Conservation (phyloP, 2,888 invertebrate species). For the Xylota segnis region DNA sequence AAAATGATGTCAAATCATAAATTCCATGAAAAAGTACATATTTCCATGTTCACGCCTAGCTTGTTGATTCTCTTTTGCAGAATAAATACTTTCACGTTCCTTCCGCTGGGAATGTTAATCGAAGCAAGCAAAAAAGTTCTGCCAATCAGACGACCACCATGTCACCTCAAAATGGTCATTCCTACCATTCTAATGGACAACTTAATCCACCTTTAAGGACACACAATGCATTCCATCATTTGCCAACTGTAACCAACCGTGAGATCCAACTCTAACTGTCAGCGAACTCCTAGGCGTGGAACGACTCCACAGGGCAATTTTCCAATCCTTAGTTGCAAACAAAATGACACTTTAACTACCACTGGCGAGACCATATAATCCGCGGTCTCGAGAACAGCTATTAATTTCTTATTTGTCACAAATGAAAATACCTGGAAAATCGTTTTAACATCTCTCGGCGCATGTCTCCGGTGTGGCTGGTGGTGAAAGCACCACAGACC, state of each 20-base stretch:
- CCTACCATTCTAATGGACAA: constrained; percentile 49
- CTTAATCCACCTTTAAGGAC: constrained; percentile 62
- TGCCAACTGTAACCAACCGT: constrained; percentile 3
- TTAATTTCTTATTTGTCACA: constrained; percentile 77
- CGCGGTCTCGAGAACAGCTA: constrained; percentile 50
- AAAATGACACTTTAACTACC: constrained; percentile 70
- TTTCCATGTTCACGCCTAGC: too few relatives aligned
- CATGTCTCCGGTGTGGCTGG: background rate
- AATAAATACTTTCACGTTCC: constrained; percentile 22
- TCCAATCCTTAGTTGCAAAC: constrained; percentile 59
- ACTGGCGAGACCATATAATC: constrained; percentile 53
- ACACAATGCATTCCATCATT: constrained; percentile 61
- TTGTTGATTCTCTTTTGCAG: too few relatives aligned
- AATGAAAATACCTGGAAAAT: constrained; percentile 75
- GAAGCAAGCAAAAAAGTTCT: background rate
- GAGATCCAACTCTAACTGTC: background rate
- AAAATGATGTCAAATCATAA: too few relatives aligned
- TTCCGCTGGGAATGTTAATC: background rate
- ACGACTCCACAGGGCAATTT: constrained; percentile 49
- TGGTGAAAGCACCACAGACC: constrained; percentile 55
- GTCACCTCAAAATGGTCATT: constrained; percentile 27
- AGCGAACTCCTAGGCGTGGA: constrained; percentile 18
- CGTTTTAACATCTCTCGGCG: constrained; percentile 44
- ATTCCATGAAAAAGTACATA: too few relatives aligned
- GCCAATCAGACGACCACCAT: background rate